Percentiles rank a stretch among this genome's conserved stretches.
phyloP scores from a whole-genome alignment of 2,888 invertebrate genomes.

The Dendrolimus houi region DNA sequence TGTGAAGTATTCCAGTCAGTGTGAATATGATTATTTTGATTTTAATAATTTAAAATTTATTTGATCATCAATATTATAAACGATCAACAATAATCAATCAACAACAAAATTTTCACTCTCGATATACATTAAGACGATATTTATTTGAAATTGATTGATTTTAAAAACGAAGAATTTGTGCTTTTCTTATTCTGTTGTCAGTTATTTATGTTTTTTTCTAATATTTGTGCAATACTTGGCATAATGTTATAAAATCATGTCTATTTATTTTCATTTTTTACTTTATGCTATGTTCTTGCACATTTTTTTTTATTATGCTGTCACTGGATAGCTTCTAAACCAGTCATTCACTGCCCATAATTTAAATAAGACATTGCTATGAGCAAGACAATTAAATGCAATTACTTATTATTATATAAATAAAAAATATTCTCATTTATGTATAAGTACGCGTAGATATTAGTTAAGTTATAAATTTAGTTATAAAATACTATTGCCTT shows the following conservation, averaged over 20 bases:
- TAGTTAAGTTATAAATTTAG: slow-evolving; percentile 3
- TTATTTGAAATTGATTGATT: too few relatives aligned
- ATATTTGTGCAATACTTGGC: slow-evolving; percentile 48
- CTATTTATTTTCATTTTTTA: slow-evolving; percentile 6
- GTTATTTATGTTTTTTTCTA: slow-evolving; percentile 3
- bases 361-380: slow-evolving; percentile 46
- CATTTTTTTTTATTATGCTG: slow-evolving; percentile 21
- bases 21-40: not conserved
- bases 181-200: too few relatives aligned
- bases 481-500: slow-evolving; percentile 6
- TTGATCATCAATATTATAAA: not conserved
- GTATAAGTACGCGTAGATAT: slow-evolving; percentile 12
- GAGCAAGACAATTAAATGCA: slow-evolving; percentile 50
- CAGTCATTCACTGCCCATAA: slow-evolving; percentile 66
- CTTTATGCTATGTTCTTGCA: slow-evolving; percentile 36
- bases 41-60: slow-evolving; percentile 5
- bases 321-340: slow-evolving; percentile 33
- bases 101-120: too few relatives aligned
- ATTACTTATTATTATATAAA: slow-evolving; percentile 36
- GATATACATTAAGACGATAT: too few relatives aligned
- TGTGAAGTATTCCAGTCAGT: slow-evolving; percentile 1
- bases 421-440: slow-evolving; percentile 45
- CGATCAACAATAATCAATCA: too few relatives aligned
- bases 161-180: too few relatives aligned
- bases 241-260: slow-evolving; percentile 23